These are phyloP conservation scores for Mormyrus iriodes DNA, from an alignment of 2,113 vertebrate species.

Conservation along the genomic window DNA sequence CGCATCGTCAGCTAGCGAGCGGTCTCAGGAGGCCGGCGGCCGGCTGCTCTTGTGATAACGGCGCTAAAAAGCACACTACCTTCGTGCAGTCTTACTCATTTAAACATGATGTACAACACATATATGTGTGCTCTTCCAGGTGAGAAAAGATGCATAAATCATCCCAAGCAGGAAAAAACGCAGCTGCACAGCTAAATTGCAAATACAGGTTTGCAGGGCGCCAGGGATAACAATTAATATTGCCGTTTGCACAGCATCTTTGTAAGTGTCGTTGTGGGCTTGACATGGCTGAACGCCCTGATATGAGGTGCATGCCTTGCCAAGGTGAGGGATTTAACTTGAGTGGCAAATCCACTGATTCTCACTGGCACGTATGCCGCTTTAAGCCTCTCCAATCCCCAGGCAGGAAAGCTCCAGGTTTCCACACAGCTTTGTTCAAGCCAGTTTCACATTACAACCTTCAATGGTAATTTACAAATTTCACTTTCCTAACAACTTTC, in stretches of 20 bases:
- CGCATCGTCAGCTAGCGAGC: neutral
- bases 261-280: neutral
- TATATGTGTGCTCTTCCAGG: conserved; percentile 28
- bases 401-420: conserved; percentile 10
- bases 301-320: neutral
- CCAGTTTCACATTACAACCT: conserved; percentile 61
- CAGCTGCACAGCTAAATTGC: neutral
- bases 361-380: conserved; percentile 16
- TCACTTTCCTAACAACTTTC: conserved; percentile 56
- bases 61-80: neutral
- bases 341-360: conserved; percentile 23
- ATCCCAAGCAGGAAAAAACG: conserved; percentile 24
- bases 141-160: conserved; percentile 29
- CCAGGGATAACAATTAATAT: conserved; percentile 21
- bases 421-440: conserved; percentile 48
- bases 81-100: conserved; percentile 10
- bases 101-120: conserved; percentile 35
- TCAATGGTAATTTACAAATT: conserved; percentile 54
- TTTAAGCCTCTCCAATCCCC: conserved; percentile 26
- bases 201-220: neutral
- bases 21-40: neutral
- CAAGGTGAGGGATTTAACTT: conserved; percentile 26
- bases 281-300: neutral
- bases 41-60: neutral
- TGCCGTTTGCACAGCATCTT: conserved; percentile 30